A percentile compares a stretch with the other conserved stretches of the same genome.
These are phyloP conservation scores for Contarinia nasturtii DNA, from an alignment of 1,140 invertebrate genomes.

Conservation along the genomic window DNA sequence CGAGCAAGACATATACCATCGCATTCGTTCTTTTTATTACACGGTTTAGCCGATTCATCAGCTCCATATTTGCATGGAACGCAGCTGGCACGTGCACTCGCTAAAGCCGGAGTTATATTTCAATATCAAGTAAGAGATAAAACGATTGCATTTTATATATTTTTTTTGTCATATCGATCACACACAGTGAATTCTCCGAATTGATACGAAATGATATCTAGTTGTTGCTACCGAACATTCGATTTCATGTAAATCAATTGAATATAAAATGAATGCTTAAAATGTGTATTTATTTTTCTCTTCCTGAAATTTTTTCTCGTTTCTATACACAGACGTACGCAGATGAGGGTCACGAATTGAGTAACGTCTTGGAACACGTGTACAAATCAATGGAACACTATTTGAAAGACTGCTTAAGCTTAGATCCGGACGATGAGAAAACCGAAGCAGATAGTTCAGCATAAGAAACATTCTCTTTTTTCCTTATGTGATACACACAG, in stretches of 20 bases:
- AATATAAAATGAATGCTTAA: too few species aligned
- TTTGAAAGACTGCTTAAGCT: conserved; percentile 61
- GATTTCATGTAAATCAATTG: too few species aligned
- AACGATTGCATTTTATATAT: neutral
- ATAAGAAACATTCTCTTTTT: too few species aligned
- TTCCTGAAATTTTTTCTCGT: too few species aligned
- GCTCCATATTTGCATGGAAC: conserved; percentile 85
- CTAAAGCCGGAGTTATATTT: conserved; percentile 70
- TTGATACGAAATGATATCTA: too few species aligned
- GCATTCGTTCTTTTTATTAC: conserved; percentile 72
- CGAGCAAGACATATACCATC: conserved; percentile 65
- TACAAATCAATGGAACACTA: conserved; percentile 73
- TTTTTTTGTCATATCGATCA: neutral
- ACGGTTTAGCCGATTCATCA: conserved; percentile 75
- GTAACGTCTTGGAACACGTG: conserved; percentile 60
- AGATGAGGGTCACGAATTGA: conserved; percentile 58
- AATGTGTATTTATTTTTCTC: too few species aligned
- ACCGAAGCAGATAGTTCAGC: neutral
- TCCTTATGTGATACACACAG: too few species aligned
- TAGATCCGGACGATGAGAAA: conserved; percentile 45
- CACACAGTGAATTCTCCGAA: too few species aligned
- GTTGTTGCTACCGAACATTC: too few species aligned
- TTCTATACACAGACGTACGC: conserved; percentile 50
- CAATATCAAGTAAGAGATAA: conserved; percentile 57
- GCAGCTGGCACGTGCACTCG: conserved; percentile 67